Conservation (phyloP, 2,888 invertebrate species). For the Diaphora mendica region DNA sequence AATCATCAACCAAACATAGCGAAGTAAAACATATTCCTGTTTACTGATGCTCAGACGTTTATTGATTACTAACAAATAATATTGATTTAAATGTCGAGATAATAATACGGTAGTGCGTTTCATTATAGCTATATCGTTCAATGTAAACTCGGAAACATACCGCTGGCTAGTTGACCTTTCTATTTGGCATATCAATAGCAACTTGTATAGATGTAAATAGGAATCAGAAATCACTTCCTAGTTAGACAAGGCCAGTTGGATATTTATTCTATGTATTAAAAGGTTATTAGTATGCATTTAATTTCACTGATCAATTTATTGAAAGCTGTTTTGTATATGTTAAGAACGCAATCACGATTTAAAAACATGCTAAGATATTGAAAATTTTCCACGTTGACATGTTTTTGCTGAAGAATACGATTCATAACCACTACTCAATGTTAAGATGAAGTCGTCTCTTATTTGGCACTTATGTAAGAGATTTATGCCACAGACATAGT, state of each 20-base stretch:
- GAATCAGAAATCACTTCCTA: conserved; percentile 65
- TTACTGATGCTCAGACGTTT: conserved; percentile 11
- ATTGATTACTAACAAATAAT: conserved; percentile 29
- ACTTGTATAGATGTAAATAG: conserved; percentile 57
- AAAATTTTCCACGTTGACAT: background rate
- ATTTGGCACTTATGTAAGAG: too few species aligned
- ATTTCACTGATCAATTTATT: conserved; percentile 31
- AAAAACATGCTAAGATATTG: background rate
- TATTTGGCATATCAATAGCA: conserved; percentile 60
- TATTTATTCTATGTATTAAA: conserved; percentile 63
- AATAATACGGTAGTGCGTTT: conserved; percentile 35
- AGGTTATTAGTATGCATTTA: conserved; percentile 57
- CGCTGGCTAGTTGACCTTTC: conserved; percentile 65
- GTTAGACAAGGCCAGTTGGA: conserved; percentile 57
- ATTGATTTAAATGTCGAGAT: conserved; percentile 40
- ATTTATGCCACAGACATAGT: too few species aligned
- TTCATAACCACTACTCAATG: background rate
- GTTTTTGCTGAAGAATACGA: background rate
- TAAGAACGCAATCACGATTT: background rate
- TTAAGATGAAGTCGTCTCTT: too few species aligned
- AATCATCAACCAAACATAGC: conserved; percentile 28
- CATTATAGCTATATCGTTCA: conserved; percentile 32
- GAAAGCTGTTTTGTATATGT: background rate
- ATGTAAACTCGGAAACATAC: conserved; percentile 61
- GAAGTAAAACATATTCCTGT: conserved; percentile 29